A percentile compares a stretch with the other conserved stretches of the same genome.
phyloP scores from a whole-genome alignment of 2,888 invertebrate genomes.

The Trichogramma dendrolimi region DNA sequence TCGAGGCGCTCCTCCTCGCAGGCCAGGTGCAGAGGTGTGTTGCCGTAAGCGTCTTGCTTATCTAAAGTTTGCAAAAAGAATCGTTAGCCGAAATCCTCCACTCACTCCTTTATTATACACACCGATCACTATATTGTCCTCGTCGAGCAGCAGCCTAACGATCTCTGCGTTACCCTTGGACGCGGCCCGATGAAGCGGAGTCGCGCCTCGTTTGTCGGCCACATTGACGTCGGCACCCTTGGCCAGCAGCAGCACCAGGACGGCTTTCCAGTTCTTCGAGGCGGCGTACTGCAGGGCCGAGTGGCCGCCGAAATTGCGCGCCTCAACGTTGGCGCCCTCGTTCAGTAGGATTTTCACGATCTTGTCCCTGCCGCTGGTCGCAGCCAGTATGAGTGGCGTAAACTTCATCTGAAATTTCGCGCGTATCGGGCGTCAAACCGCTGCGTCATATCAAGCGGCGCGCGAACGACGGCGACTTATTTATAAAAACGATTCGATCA shows the following conservation, averaged over 20 bases:
- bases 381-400: conserved; percentile 75
- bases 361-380: conserved; percentile 70
- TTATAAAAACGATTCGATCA: not conserved
- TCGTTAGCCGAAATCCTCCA: too few relatives aligned
- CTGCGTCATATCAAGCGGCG: conserved; percentile 14
- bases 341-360: conserved; percentile 65
- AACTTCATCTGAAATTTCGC: conserved; percentile 56
- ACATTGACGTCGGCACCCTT: conserved; percentile 69
- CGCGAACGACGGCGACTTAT: not conserved
- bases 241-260: conserved; percentile 64
- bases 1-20: conserved; percentile 75
- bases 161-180: conserved; percentile 69
- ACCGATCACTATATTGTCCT: conserved; percentile 55
- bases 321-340: conserved; percentile 70
- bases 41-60: conserved; percentile 66
- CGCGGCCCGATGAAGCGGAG: conserved; percentile 75
- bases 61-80: conserved; percentile 43
- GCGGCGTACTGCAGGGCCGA: conserved; percentile 80
- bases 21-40: conserved; percentile 75
- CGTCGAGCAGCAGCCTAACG: conserved; percentile 63
- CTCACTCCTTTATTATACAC: not conserved
- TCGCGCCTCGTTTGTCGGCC: conserved; percentile 64
- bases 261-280: conserved; percentile 74
- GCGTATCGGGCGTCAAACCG: not conserved
- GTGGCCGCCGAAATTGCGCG: conserved; percentile 70